phyloP scores from a whole-genome alignment of 2,888 invertebrate species.

The Nebria brevicollis region DNA sequence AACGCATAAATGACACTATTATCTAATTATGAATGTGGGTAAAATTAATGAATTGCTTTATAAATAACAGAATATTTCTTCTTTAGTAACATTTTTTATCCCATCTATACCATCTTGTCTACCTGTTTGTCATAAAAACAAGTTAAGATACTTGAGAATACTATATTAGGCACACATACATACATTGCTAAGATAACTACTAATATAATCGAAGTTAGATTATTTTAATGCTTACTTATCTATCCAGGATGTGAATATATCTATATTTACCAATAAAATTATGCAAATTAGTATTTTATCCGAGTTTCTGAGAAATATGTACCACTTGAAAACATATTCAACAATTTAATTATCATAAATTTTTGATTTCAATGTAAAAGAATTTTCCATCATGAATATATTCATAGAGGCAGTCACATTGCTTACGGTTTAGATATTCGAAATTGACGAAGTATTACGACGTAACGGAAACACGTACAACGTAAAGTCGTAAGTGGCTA shows the following conservation, averaged over 20 bases:
- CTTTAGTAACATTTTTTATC: no score
- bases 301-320: constrained; percentile 40
- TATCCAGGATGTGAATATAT: neutral
- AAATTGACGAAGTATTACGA: neutral
- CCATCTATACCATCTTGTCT: no score
- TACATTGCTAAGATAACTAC: no score
- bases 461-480: neutral
- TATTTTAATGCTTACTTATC: neutral
- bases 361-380: constrained; percentile 47
- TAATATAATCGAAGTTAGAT: no score
- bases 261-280: constrained; percentile 40
- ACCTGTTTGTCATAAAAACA: no score
- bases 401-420: constrained; percentile 27
- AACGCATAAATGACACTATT: neutral
- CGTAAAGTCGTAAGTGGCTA: constrained; percentile 14
- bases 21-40: neutral
- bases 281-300: constrained; percentile 44
- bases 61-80: no score
- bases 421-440: neutral
- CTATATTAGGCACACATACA: no score
- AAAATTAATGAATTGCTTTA: neutral
- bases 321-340: constrained; percentile 43
- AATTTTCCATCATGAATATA: constrained; percentile 44
- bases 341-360: constrained; percentile 47
- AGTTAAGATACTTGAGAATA: neutral